Conservation (phyloP, 53 echinoderm and acorn worm genomes). For the Glandiceps talaboti region DNA sequence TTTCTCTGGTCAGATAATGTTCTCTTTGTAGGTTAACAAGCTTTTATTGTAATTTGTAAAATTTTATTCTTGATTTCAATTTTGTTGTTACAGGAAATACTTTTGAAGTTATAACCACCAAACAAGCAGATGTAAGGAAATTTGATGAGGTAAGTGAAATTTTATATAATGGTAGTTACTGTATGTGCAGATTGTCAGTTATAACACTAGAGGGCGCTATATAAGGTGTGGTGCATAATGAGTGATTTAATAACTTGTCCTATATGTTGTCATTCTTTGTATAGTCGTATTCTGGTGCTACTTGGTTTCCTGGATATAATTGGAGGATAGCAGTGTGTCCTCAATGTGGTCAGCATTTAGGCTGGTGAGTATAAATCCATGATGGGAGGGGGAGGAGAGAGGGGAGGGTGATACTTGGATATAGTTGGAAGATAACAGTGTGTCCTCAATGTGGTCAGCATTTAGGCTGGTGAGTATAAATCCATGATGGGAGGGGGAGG, state of each 20-base stretch:
- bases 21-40: too few relatives aligned
- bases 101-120: conserved; percentile 50
- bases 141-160: conserved; percentile 25
- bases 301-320: conserved; percentile 39
- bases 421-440: conserved; percentile 25
- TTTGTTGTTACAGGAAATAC: conserved; percentile 40
- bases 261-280: conserved; percentile 3
- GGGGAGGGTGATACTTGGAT: too few relatives aligned
- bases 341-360: conserved; percentile 44
- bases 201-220: too few relatives aligned
- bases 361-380: conserved; percentile 59
- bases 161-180: too few relatives aligned
- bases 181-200: too few relatives aligned
- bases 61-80: too few relatives aligned
- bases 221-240: too few relatives aligned
- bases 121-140: conserved; percentile 41
- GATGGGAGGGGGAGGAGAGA: too few relatives aligned
- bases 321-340: conserved; percentile 45
- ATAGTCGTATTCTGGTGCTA: conserved; percentile 28
- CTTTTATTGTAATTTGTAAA: too few relatives aligned
- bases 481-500: too few relatives aligned
- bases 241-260: too few relatives aligned
- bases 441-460: conserved; percentile 51
- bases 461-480: conserved; percentile 55
- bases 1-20: too few relatives aligned